phyloP scores from a whole-genome alignment of 2,797 vertebrate species.

The Lepus oiostolus region DNA sequence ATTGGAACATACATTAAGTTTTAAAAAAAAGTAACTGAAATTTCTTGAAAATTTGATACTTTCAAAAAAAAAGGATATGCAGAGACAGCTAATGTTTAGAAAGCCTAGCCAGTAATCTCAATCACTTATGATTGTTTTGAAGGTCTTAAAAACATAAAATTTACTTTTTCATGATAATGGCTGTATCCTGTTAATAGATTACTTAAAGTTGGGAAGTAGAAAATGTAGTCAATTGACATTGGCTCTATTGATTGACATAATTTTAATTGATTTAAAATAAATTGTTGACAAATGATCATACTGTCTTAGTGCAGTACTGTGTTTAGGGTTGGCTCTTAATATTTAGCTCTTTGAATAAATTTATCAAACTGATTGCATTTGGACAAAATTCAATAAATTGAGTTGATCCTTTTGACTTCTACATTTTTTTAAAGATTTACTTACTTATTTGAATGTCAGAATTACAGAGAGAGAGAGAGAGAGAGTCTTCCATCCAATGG shows the following conservation, averaged over 20 bases:
- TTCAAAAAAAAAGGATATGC: not conserved
- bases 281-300: not conserved
- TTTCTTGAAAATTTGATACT: slow-evolving; percentile 52
- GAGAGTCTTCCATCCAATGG: too few species aligned
- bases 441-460: too few species aligned
- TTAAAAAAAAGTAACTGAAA: slow-evolving; percentile 72
- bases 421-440: too few species aligned
- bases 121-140: slow-evolving; percentile 24
- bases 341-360: slow-evolving; percentile 4
- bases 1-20: slow-evolving; percentile 76
- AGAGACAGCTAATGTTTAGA: not conserved
- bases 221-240: not conserved
- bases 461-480: too few species aligned
- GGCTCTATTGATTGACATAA: not conserved
- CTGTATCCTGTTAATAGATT: not conserved
- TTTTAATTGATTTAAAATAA: slow-evolving; percentile 29
- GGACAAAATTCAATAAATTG: not conserved
- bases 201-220: not conserved
- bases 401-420: slow-evolving; percentile 44
- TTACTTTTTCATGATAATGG: slow-evolving; percentile 4
- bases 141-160: not conserved
- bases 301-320: not conserved
- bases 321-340: not conserved
- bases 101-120: not conserved
- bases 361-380: slow-evolving; percentile 30